Evolutionary conservation across 2,113 vertebrate genomes (phyloP).

Genomic region (Mungos mungo): DNA sequence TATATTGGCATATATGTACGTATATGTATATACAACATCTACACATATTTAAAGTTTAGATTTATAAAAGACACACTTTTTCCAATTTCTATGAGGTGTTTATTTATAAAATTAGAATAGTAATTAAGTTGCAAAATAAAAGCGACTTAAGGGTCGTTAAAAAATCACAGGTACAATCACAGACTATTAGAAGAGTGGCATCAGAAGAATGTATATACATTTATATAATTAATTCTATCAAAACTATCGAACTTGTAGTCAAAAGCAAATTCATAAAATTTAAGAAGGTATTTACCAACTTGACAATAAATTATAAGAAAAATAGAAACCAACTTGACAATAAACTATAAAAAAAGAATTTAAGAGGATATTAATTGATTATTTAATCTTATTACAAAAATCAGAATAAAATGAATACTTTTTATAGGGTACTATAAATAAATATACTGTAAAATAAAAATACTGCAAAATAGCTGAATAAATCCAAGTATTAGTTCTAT

Average conservation of each 20-base stretch:
- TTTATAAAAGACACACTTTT: background rate
- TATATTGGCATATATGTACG: background rate
- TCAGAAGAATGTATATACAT: background rate
- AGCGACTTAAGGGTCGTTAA: background rate
- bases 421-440: background rate
- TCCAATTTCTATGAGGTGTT: background rate
- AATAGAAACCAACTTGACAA: no score
- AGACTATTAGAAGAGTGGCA: background rate
- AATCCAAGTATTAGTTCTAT: background rate
- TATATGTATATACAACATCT: background rate
- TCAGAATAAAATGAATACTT: background rate
- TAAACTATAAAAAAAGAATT: background rate
- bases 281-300: background rate
- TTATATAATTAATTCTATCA: background rate
- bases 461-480: background rate
- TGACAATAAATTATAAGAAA: no score
- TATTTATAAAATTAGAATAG: slow-evolving; percentile 18
- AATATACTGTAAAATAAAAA: background rate
- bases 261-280: background rate
- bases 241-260: background rate
- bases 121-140: background rate
- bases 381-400: background rate
- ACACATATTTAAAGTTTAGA: background rate
- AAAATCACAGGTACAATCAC: background rate
- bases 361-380: background rate